Percentiles rank a stretch among this genome's conserved stretches.
Conservation (phyloP, 2,797 vertebrate genomes). For the Molossus alvarezi region DNA sequence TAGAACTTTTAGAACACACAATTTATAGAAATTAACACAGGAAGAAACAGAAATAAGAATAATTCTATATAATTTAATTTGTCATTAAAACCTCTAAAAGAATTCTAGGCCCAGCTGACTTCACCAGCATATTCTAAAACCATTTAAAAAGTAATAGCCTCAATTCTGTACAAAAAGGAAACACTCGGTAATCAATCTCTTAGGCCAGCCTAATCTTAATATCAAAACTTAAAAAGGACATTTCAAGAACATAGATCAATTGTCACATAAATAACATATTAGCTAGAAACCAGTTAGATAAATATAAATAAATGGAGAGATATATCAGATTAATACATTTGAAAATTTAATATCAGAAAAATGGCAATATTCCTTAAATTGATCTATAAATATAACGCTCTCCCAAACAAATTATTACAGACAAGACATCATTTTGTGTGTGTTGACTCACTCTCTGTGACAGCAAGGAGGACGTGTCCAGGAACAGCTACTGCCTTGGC, state of each 20-base stretch:
- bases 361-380: not conserved
- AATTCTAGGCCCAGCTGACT: not conserved
- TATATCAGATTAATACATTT: not conserved
- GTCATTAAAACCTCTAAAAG: not conserved
- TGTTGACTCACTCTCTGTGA: not conserved
- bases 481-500: not conserved
- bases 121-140: not conserved
- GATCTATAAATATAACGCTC: not conserved
- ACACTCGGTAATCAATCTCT: not conserved
- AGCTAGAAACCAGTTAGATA: not conserved
- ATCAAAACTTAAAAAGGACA: not conserved
- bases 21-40: constrained; percentile 12
- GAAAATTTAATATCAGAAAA: not conserved
- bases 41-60: not conserved
- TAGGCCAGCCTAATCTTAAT: not conserved
- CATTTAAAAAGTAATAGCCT: not conserved
- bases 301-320: not conserved
- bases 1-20: not conserved
- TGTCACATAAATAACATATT: not conserved
- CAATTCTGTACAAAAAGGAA: not conserved
- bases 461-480: not conserved
- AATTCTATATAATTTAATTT: not conserved
- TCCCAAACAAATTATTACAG: not conserved
- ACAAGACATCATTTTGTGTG: not conserved
- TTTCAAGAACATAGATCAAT: not conserved